These are phyloP conservation scores for Galago senegalensis DNA, from an alignment of 2,797 vertebrate genomes.

Conservation along the genomic window DNA sequence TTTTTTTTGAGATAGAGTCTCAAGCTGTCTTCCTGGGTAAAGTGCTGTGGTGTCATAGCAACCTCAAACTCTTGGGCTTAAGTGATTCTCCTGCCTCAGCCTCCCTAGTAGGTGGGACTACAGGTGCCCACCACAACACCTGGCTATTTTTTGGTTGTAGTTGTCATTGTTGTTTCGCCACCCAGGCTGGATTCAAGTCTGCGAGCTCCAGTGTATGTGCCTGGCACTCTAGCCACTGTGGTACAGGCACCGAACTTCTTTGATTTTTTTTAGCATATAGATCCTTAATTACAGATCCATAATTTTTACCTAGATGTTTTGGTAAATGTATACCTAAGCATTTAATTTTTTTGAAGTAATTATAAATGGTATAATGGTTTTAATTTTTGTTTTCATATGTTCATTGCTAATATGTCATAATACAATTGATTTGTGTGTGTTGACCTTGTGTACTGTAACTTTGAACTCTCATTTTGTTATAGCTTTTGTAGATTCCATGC, in stretches of 20 bases:
- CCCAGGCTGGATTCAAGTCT: too few relatives aligned
- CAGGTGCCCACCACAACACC: too few relatives aligned
- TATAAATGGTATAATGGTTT: constrained; percentile 30
- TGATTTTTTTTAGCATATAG: constrained; percentile 59
- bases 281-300: background rate
- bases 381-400: constrained; percentile 52
- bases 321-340: background rate
- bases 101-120: too few relatives aligned
- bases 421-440: background rate
- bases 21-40: too few relatives aligned
- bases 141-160: too few relatives aligned
- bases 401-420: constrained; percentile 24
- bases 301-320: constrained; percentile 29
- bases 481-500: background rate
- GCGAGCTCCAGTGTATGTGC: too few relatives aligned
- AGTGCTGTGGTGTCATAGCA: too few relatives aligned
- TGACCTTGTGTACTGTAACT: constrained; percentile 17
- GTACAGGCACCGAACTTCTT: background rate
- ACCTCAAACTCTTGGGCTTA: too few relatives aligned
- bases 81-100: too few relatives aligned
- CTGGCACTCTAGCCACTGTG: too few relatives aligned
- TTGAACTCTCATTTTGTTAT: background rate
- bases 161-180: too few relatives aligned
- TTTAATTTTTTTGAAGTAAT: constrained; percentile 45
- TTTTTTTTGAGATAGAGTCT: too few relatives aligned